These are phyloP conservation scores for Enteromius trimaculatus DNA, from an alignment of 2,797 vertebrate species.

Conservation along the genomic window DNA sequence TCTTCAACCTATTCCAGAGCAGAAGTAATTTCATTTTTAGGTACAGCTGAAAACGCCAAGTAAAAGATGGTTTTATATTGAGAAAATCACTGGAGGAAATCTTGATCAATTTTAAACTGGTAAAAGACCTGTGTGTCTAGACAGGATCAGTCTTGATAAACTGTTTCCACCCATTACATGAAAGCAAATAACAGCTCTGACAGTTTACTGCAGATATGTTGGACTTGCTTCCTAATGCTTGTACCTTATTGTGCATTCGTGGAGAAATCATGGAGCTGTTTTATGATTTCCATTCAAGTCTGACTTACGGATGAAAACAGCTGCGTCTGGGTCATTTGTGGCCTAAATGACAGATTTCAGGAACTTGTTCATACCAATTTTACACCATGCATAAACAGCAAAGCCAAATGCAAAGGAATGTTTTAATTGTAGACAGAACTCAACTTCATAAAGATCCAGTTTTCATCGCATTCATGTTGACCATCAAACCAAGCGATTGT, in stretches of 20 bases:
- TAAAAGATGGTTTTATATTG: not conserved
- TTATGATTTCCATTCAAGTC: not conserved
- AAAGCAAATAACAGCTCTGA: too few species aligned
- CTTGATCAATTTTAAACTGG: not conserved
- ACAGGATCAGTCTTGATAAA: constrained; percentile 1
- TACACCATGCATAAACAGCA: constrained; percentile 9
- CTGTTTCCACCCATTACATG: constrained; percentile 11
- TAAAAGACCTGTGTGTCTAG: not conserved
- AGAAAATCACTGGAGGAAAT: constrained; percentile 11
- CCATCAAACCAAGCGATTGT: constrained; percentile 65
- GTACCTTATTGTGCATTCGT: not conserved
- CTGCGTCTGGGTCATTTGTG: not conserved
- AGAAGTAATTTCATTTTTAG: not conserved
- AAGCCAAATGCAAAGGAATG: constrained; percentile 44
- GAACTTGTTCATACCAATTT: not conserved
- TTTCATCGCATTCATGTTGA: constrained; percentile 45
- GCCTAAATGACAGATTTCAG: not conserved
- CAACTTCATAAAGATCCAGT: constrained; percentile 42
- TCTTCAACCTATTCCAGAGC: not conserved
- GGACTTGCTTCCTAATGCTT: not conserved
- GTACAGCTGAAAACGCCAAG: not conserved
- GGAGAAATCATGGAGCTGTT: constrained; percentile 50
- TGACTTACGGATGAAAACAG: not conserved
- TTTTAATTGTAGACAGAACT: constrained; percentile 32
- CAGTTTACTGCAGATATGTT: too few species aligned